Evolutionary conservation across 2,113 vertebrate genomes (phyloP).

Genomic region (Labeo catla): DNA sequence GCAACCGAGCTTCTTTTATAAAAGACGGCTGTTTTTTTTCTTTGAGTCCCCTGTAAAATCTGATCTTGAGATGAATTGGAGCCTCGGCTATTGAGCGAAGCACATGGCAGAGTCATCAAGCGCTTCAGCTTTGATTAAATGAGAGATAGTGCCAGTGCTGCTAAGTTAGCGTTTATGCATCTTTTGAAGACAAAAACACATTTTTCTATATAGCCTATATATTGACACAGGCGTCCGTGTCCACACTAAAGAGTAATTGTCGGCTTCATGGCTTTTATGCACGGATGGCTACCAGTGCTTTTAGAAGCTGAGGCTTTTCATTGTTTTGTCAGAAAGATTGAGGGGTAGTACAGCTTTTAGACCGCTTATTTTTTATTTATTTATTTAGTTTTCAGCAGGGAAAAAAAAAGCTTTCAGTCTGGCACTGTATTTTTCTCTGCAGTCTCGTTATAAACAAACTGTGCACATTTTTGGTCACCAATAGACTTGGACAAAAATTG

Average conservation of each 20-base stretch:
- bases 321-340: conserved; percentile 26
- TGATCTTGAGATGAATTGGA: not conserved
- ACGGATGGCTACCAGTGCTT: conserved; percentile 11
- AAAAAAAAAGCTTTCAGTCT: conserved; percentile 15
- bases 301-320: conserved; percentile 14
- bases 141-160: not conserved
- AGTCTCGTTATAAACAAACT: not conserved
- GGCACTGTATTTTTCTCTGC: not conserved
- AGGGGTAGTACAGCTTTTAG: conserved; percentile 18
- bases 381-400: too few species aligned
- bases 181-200: conserved; percentile 1
- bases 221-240: not conserved
- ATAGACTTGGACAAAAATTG: not conserved
- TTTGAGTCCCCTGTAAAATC: not conserved
- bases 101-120: not conserved
- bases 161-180: not conserved
- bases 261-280: conserved; percentile 25
- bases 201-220: not conserved
- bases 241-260: not conserved
- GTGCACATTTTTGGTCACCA: not conserved
- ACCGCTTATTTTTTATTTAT: conserved; percentile 1
- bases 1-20: not conserved
- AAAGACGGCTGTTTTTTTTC: not conserved
- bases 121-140: not conserved
- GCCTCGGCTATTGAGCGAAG: not conserved